phyloP scores from a whole-genome alignment of 1,140 invertebrate genomes.

The Drosophila mauritiana region DNA sequence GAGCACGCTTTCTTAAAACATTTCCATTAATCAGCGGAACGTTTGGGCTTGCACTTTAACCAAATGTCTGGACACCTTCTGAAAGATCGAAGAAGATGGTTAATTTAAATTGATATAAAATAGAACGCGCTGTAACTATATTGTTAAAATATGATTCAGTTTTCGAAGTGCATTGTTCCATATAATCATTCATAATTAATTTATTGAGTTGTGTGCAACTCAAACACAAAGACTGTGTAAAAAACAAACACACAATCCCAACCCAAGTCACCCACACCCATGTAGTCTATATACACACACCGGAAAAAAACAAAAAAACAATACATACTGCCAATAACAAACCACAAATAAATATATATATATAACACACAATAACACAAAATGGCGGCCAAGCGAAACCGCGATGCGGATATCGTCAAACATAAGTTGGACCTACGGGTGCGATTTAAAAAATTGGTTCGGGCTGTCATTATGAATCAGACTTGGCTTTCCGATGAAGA shows the following conservation, averaged over 20 bases:
- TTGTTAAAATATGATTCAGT: too few species aligned
- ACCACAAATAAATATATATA: not conserved
- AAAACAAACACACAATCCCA: not conserved
- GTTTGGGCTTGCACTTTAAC: not conserved
- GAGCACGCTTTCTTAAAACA: conserved; percentile 6
- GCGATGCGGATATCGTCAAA: conserved; percentile 9
- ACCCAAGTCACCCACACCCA: not conserved
- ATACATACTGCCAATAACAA: not conserved
- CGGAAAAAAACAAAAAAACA: not conserved
- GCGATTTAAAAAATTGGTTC: conserved; percentile 60
- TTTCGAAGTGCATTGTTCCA: too few species aligned
- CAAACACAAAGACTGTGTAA: not conserved
- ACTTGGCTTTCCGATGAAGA: conserved; percentile 63
- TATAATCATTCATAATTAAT: too few species aligned
- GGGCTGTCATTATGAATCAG: conserved; percentile 51
- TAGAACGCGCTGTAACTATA: too few species aligned
- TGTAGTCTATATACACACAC: not conserved
- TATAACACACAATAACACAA: not conserved
- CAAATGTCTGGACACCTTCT: conserved; percentile 10
- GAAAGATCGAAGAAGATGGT: not conserved
- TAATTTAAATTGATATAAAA: not conserved
- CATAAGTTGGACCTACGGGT: conserved; percentile 7
- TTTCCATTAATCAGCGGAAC: not conserved
- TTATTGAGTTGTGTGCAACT: too few species aligned
- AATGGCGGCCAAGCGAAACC: conserved; percentile 14